Base-by-base conservation (phyloP, 2,797 vertebrate species). In the Xenopus petersii region DNA sequence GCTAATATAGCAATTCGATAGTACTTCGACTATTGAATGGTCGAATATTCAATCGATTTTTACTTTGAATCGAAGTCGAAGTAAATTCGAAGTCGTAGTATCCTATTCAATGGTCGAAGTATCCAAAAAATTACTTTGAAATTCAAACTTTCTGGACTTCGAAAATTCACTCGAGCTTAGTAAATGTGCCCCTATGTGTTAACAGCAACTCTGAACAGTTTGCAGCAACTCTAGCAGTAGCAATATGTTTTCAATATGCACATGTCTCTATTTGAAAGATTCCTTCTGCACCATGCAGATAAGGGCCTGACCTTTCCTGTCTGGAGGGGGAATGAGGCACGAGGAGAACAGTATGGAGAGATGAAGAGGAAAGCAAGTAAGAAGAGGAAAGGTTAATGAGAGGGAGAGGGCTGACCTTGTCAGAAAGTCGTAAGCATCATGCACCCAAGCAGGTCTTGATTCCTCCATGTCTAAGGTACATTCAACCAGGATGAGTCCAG, bases 181-280 rank as follows among this genome's bases (percentile, higher is more conserved):
- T 21, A 21, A 21, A 21, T 21, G 21, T 21, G 21, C 21, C 21
- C 21, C 21, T 21, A 21, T 42, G 8, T 42, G 4, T 42, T 6
- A 42, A 4, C 4, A 42, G 2, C 36, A 42, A 42, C 36, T 42
- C 36, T 42, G 5, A 42, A 42, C 4, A 56, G 15, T 56, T 56
- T 16, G 0, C 17, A 56, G 15, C 2, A 17, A 17, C 15, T 8
- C 85, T 84, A 91, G 92, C 91, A 93, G 75, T 74, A 83, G 87
- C 93, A 96, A 96, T 95, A 93, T 98, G 96, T 95, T 97, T 96
- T 88, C 90, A 96, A 95, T 96, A 94, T 94, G 91, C 88, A 88
- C 91, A 91, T 88, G 88, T 93, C 93, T 93, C 91, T 91, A 89
- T 89, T 84, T 73, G 91, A 94, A 95, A 89, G 85, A 94, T 92